phyloP scores from a whole-genome alignment of 1,140 invertebrate genomes.

The Planococcus citri region DNA sequence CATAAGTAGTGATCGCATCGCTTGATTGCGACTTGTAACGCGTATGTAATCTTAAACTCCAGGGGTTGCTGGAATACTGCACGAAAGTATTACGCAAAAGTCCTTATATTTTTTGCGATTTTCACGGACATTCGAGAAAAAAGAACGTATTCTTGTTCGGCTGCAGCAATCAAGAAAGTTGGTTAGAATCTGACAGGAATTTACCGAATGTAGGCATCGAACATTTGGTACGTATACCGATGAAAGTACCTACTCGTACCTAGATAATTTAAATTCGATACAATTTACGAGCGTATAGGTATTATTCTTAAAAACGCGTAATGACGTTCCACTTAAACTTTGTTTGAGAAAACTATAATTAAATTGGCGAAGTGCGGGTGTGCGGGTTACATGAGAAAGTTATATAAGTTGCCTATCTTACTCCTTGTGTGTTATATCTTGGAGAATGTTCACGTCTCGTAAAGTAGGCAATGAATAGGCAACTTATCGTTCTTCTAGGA shows the following conservation, averaged over 20 bases:
- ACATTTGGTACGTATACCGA: constrained; percentile 46
- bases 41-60: constrained; percentile 14
- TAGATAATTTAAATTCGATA: no score
- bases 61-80: constrained; percentile 51
- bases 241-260: no score
- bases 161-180: constrained; percentile 55
- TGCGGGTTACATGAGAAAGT: no score
- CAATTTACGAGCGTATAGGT: no score
- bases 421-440: background rate
- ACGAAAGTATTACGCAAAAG: constrained; percentile 43
- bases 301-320: no score
- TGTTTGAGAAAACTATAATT: no score
- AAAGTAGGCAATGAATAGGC: background rate
- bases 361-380: no score
- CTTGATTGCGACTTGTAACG: background rate
- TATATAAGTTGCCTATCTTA: background rate
- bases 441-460: no score
- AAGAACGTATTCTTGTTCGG: constrained; percentile 85
- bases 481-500: background rate
- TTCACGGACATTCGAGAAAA: constrained; percentile 75
- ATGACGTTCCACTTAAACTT: no score
- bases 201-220: constrained; percentile 43
- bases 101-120: constrained; percentile 70
- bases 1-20: background rate
- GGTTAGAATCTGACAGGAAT: constrained; percentile 43